A percentile compares a stretch with the other conserved stretches of the same genome.
These are phyloP conservation scores for Pseudois nayaur DNA, from an alignment of 2,113 vertebrate species.

Conservation along the genomic window DNA sequence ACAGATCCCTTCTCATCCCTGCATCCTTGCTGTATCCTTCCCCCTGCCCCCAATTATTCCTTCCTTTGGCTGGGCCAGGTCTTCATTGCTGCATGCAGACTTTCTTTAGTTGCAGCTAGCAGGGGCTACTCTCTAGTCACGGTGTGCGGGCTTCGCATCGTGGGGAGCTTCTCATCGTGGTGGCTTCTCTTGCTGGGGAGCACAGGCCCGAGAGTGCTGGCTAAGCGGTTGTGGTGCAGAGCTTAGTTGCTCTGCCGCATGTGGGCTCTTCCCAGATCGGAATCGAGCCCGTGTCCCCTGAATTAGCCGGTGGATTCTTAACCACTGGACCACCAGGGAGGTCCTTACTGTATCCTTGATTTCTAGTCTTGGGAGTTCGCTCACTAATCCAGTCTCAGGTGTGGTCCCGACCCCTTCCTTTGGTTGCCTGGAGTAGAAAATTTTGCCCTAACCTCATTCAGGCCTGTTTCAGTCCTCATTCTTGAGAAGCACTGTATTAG, in stretches of 20 bases:
- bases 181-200: background rate
- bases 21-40: background rate
- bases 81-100: background rate
- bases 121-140: background rate
- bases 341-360: background rate
- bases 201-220: background rate
- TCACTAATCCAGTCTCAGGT: fast-evolving
- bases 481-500: background rate
- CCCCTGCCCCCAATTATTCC: fast-evolving
- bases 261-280: background rate
- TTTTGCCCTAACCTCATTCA: background rate
- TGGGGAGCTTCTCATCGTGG: background rate
- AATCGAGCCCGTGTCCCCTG: background rate
- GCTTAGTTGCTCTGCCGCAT: background rate
- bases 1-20: fast-evolving
- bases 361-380: fast-evolving
- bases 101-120: fast-evolving
- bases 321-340: background rate
- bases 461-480: background rate
- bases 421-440: background rate
- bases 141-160: fast-evolving
- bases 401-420: background rate
- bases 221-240: background rate
- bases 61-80: background rate
- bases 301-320: background rate